These are phyloP conservation scores for Varanus salvator DNA, from an alignment of 2,113 vertebrate genomes.

Conservation along the genomic window DNA sequence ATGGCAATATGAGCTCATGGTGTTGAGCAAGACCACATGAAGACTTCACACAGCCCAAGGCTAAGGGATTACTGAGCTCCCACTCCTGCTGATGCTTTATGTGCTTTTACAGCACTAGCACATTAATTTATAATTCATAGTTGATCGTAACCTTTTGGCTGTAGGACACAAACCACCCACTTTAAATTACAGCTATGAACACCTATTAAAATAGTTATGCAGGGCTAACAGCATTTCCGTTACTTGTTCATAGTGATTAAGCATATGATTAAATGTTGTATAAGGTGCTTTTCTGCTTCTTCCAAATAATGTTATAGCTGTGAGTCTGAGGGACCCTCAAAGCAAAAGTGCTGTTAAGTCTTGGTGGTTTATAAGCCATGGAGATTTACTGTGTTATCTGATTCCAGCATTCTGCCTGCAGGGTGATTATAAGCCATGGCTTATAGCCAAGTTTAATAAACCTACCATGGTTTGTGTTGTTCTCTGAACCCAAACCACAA, in stretches of 20 bases:
- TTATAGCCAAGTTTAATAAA: too few relatives aligned
- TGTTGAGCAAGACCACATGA: conserved; percentile 6
- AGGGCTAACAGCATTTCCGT: background rate
- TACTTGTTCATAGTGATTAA: background rate
- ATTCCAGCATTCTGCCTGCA: too few relatives aligned
- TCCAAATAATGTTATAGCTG: background rate
- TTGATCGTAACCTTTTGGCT: background rate
- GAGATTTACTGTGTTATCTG: too few relatives aligned
- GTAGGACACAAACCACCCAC: background rate
- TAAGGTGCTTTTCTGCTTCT: background rate
- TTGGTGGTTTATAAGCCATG: too few relatives aligned
- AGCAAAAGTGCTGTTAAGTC: background rate
- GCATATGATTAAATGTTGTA: background rate
- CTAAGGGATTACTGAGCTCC: background rate
- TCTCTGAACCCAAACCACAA: too few relatives aligned
- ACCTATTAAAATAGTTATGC: background rate
- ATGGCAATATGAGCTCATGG: background rate
- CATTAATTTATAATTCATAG: background rate
- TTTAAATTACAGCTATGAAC: background rate
- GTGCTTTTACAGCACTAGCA: background rate
- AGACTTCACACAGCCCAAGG: background rate
- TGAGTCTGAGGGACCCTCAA: background rate
- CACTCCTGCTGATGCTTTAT: background rate
- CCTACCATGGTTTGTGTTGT: too few relatives aligned
- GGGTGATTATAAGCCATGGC: too few relatives aligned